Conservation (phyloP, 1,140 invertebrate genomes). For the Dryas iulia region DNA sequence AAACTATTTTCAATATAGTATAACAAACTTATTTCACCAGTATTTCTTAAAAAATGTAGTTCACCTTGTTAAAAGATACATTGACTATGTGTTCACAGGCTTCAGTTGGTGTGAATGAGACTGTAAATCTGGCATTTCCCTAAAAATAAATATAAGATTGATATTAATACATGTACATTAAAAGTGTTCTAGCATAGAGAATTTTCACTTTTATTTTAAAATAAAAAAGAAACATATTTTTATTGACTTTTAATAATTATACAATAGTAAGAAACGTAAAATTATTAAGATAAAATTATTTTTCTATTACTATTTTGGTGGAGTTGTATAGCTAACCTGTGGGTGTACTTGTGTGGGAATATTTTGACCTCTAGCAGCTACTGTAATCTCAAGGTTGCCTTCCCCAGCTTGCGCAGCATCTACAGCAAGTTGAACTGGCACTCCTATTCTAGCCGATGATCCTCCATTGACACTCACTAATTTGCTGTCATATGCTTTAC, state of each 20-base stretch:
- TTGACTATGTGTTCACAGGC: conserved; percentile 96
- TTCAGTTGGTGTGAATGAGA: conserved; percentile 97
- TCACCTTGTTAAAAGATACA: conserved; percentile 97
- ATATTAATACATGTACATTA: not conserved
- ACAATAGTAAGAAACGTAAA: too few relatives aligned
- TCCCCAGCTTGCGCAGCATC: conserved; percentile 98
- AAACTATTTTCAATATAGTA: too few relatives aligned
- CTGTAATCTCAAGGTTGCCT: conserved; percentile 98
- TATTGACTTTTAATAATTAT: too few relatives aligned
- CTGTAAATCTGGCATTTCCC: conserved; percentile 91
- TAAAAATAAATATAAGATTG: conserved; percentile 45
- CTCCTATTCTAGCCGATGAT: conserved; percentile 90
- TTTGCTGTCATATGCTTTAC: conserved; percentile 96
- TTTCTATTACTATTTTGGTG: not conserved
- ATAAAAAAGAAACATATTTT: too few relatives aligned
- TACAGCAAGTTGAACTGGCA: conserved; percentile 95
- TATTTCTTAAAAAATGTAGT: not conserved
- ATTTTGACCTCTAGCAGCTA: conserved; percentile 94
- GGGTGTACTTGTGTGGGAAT: conserved; percentile 99
- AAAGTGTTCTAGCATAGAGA: too few relatives aligned
- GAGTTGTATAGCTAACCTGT: conserved; percentile 83
- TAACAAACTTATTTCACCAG: too few relatives aligned
- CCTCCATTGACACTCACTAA: conserved; percentile 90
- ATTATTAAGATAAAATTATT: too few relatives aligned
- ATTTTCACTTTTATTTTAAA: too few relatives aligned